A percentile compares a stretch with the other conserved stretches of the same genome.
Conservation (phyloP, 30 jellyfish, hydroid and myxozoan genomes). For the Hydra vulgaris region DNA sequence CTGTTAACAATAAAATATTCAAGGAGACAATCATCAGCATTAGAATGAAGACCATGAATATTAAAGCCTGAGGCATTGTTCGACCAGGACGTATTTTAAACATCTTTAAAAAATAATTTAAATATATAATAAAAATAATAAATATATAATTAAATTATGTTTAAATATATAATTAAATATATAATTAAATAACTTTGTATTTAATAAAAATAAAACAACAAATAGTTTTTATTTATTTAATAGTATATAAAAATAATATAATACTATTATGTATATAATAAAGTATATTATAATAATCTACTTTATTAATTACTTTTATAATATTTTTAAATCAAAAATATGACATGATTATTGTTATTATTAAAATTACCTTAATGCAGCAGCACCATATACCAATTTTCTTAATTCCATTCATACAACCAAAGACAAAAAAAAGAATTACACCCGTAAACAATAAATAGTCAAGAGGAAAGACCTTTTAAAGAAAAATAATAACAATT, state of each 20-base stretch:
- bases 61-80: constrained; percentile 89
- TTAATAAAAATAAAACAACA: background rate
- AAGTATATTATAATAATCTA: background rate
- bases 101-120: constrained; percentile 43
- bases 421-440: constrained; percentile 44
- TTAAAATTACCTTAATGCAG: constrained; percentile 41
- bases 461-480: constrained; percentile 83
- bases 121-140: background rate
- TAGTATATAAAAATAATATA: background rate
- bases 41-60: constrained; percentile 69
- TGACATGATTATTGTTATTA: no score
- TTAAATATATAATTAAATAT: no score
- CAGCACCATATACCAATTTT: constrained; percentile 91
- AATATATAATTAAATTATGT: no score
- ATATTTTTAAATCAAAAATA: no score
- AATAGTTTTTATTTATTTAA: background rate
- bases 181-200: constrained; percentile 2
- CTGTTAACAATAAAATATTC: constrained; percentile 51
- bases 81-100: constrained; percentile 60
- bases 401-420: constrained; percentile 67
- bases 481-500: background rate
- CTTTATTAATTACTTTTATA: no score
- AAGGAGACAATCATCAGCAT: constrained; percentile 71
- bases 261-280: background rate
- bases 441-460: constrained; percentile 51